These are phyloP conservation scores for Eubasilissa splendida DNA, from an alignment of 2,888 invertebrate species.

Conservation along the genomic window DNA sequence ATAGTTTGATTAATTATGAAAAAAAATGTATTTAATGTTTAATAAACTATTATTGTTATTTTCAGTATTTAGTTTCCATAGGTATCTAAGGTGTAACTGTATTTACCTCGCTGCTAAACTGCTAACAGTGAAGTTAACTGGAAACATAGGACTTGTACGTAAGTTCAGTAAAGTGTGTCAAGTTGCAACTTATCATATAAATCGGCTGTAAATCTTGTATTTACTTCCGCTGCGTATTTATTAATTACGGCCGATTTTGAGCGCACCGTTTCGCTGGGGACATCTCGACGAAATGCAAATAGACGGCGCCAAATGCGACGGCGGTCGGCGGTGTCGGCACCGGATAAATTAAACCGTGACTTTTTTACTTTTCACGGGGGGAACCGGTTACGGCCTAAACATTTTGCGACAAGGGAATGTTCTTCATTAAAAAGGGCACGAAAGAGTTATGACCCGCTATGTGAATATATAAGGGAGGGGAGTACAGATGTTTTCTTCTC, in stretches of 20 bases:
- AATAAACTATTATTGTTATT: too few relatives aligned
- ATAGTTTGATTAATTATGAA: too few relatives aligned
- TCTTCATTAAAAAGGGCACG: constrained; percentile 50
- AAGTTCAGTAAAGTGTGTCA: too few relatives aligned
- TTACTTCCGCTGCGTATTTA: constrained; percentile 10
- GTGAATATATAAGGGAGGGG: constrained; percentile 7
- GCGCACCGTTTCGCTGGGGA: background rate
- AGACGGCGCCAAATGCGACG: constrained; percentile 46
- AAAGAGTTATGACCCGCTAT: constrained; percentile 38
- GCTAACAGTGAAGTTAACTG: too few relatives aligned
- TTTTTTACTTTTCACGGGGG: constrained; percentile 29
- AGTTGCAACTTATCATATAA: background rate
- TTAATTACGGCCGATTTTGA: constrained; percentile 6
- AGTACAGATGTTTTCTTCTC: constrained; percentile 34
- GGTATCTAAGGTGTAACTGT: too few relatives aligned
- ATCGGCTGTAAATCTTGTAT: constrained; percentile 12
- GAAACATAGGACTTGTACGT: too few relatives aligned
- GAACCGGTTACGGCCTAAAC: constrained; percentile 46
- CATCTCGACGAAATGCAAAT: constrained; percentile 43
- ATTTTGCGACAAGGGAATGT: constrained; percentile 54
- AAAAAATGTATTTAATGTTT: too few relatives aligned
- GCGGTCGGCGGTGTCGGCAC: background rate
- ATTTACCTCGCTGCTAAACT: too few relatives aligned
- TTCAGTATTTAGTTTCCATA: too few relatives aligned
- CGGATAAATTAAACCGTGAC: constrained; percentile 43